Evolutionary conservation across 2,113 vertebrate species (phyloP).

Genomic region (Eclectus roratus): DNA sequence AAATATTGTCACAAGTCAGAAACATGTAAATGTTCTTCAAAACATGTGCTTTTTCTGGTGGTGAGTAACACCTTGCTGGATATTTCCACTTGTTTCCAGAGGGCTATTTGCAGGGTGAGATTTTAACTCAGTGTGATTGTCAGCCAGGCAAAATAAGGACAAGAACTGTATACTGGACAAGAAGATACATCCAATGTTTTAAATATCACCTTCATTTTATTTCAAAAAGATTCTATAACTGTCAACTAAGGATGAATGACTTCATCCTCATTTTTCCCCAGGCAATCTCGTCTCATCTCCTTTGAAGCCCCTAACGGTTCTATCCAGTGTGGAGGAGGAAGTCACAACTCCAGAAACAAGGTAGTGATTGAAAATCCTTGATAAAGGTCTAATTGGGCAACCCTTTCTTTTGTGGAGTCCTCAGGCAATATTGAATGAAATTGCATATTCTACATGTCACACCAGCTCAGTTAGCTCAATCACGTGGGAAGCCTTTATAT

Average conservation of each 20-base stretch:
- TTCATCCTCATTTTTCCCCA: neutral
- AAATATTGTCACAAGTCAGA: neutral
- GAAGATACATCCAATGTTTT: neutral
- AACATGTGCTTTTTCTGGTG: neutral
- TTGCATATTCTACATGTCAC: neutral
- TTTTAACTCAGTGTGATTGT: neutral
- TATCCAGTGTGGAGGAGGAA: neutral
- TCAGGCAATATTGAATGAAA: accelerated
- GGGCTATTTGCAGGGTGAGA: neutral
- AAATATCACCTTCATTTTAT: neutral
- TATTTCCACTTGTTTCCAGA: neutral
- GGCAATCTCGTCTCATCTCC: neutral
- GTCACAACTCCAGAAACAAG: neutral
- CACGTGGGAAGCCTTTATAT: neutral
- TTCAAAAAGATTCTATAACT: neutral
- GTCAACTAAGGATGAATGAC: neutral
- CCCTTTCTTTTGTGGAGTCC: neutral
- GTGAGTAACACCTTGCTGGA: neutral
- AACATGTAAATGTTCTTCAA: neutral
- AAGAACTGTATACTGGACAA: neutral
- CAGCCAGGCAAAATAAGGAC: neutral
- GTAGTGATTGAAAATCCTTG: neutral
- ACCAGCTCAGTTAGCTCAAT: neutral
- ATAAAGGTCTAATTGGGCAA: neutral
- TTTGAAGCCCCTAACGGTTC: neutral